Conservation (phyloP, 2,888 invertebrate species). For the Abscondita cerata region DNA sequence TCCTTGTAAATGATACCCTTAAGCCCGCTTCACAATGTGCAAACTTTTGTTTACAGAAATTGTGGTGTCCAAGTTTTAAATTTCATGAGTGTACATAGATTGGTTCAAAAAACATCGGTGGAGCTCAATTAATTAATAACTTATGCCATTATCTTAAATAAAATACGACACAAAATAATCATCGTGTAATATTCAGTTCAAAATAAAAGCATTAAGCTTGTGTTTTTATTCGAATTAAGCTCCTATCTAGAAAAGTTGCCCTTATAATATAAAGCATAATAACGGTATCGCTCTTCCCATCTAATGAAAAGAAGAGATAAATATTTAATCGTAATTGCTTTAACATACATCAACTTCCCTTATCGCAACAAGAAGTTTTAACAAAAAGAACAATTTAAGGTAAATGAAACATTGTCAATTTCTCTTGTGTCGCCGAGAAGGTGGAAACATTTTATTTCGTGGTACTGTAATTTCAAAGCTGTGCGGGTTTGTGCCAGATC, state of each 20-base stretch:
- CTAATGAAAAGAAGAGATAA: constrained; percentile 29
- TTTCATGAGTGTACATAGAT: no score
- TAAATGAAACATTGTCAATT: constrained; percentile 24
- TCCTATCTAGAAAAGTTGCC: constrained; percentile 14
- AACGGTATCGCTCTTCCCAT: constrained; percentile 30
- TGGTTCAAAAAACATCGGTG: no score
- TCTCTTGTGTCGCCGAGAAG: constrained; percentile 16
- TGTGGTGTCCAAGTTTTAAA: no score
- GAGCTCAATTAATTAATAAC: constrained; percentile 25
- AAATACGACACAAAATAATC: constrained; percentile 24
- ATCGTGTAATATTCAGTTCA: constrained; percentile 15
- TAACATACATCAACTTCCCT: constrained; percentile 17
- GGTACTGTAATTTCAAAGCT: not conserved
- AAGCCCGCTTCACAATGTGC: no score
- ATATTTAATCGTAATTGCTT: constrained; percentile 32
- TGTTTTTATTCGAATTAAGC: constrained; percentile 19
- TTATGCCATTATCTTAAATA: constrained; percentile 14
- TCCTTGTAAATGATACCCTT: no score
- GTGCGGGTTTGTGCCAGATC: not conserved
- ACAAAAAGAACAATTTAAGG: constrained; percentile 11
- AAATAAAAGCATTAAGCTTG: constrained; percentile 29
- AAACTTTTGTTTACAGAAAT: no score
- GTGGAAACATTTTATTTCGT: not conserved
- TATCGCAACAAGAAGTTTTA: constrained; percentile 29
- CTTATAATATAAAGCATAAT: constrained; percentile 26